Base-by-base conservation (phyloP, 2,888 invertebrate species). In the Drosophila pseudotalamancana region DNA sequence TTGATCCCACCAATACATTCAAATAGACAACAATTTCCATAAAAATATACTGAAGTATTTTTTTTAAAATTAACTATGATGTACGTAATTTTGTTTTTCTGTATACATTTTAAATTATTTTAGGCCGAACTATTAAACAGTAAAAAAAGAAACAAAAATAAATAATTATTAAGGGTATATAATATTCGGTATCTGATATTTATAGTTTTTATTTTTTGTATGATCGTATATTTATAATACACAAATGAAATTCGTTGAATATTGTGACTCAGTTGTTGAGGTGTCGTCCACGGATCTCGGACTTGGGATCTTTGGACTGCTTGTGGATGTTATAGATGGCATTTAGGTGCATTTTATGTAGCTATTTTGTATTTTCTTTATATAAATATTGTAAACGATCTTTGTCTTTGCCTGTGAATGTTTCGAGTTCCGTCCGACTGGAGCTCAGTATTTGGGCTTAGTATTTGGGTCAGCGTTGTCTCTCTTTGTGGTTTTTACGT, bases 391-490 rank as follows among this genome's bases (percentile, higher is more conserved):
- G 65, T 81, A 70, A 65, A 43, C 53, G 46, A 39, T 42, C 65
- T 71, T 77, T 65, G 73, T 67, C 66, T 76, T 39, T 48, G 39
- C n/a, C 42, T 18, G 37, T 21, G 45, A 35, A 31, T 9, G 23
- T 23, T 32, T 27, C 29, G 23, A 9, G 32, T 9, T 27, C 29
- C 31, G 29, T 42, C 18, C 6, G 51, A 46, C 59, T 37, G 77
- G 32, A 50, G 72, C 74, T 74, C 23, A 23, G 32, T 53, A 76
- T 79, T 75, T 64, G 64, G 50, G 59, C 5, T 35, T 48, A 49
- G 56, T 81, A 81, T 87, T 87, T 76, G 70, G 87, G 88, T 85
- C 82, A 82, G 37, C 66, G n/a, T n/a, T n/a, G n/a, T 57, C 71
- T 63, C 60, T 63, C 50, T 64, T 53, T 61, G 46, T 53, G 54